Conservation (phyloP, 2,888 invertebrate genomes). For the Stenoptilia bipunctidactyla region DNA sequence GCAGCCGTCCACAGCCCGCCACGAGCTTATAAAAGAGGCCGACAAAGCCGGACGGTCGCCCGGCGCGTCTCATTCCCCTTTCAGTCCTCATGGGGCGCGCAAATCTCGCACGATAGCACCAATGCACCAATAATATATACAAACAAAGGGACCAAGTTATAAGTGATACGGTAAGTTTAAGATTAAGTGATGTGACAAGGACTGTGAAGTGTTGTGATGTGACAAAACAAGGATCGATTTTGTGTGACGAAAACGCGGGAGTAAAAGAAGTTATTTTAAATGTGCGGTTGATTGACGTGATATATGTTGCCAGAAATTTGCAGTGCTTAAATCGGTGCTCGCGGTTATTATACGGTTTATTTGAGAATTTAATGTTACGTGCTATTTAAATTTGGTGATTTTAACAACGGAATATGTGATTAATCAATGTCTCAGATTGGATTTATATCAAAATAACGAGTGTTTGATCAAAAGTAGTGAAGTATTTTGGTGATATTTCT, state of each 20-base stretch:
- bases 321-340: constrained; percentile 27
- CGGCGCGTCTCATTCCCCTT: constrained; percentile 57
- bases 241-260: constrained; percentile 17
- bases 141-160: constrained; percentile 63
- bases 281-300: constrained; percentile 20
- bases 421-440: too few species aligned
- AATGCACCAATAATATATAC: constrained; percentile 41
- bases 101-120: constrained; percentile 56
- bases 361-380: too few species aligned
- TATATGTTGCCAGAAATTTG: constrained; percentile 46
- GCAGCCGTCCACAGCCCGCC: constrained; percentile 51
- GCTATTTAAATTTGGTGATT: too few species aligned
- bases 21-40: constrained; percentile 67
- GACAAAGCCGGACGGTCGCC: constrained; percentile 48
- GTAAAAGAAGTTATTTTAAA: constrained; percentile 10
- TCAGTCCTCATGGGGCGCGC: constrained; percentile 68
- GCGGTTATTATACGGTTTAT: too few species aligned
- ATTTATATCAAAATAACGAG: too few species aligned
- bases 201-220: constrained; percentile 54
- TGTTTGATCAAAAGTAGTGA: too few species aligned
- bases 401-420: too few species aligned
- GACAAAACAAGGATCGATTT: constrained; percentile 8
- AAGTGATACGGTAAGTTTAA: constrained; percentile 66
- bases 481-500: too few species aligned
- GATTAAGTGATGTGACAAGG: constrained; percentile 19